Percentiles rank a stretch among this genome's conserved stretches.
These are phyloP conservation scores for Rhabdomys pumilio DNA, from an alignment of 2,797 vertebrate species.

Conservation along the genomic window DNA sequence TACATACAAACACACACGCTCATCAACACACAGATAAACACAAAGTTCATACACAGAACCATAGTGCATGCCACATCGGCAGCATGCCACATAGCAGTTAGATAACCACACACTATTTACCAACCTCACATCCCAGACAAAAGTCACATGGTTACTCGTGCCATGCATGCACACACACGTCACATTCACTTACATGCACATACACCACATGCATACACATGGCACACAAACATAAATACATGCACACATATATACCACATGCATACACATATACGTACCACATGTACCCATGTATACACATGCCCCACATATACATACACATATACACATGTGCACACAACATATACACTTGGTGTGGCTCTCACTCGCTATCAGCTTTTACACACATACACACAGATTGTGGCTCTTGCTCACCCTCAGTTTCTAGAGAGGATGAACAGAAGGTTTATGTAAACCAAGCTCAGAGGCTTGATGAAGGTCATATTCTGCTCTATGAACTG, in stretches of 20 bases:
- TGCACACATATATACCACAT: background rate
- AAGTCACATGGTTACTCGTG: background rate
- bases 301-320: background rate
- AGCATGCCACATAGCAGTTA: background rate
- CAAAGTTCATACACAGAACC: background rate
- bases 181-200: background rate
- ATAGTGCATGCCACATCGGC: background rate
- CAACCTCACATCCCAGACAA: background rate
- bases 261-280: no score
- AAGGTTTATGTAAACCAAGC: background rate
- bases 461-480: background rate
- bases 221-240: background rate
- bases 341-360: background rate
- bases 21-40: background rate
- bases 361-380: background rate
- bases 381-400: background rate
- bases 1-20: background rate
- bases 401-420: background rate
- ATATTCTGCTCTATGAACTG: background rate
- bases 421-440: slow-evolving; percentile 28
- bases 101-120: background rate
- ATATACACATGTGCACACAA: background rate
- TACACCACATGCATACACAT: background rate
- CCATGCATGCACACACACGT: background rate
- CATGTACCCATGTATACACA: background rate